Conservation (phyloP, 2,113 vertebrate species). For the Pseudopodoces humilis region DNA sequence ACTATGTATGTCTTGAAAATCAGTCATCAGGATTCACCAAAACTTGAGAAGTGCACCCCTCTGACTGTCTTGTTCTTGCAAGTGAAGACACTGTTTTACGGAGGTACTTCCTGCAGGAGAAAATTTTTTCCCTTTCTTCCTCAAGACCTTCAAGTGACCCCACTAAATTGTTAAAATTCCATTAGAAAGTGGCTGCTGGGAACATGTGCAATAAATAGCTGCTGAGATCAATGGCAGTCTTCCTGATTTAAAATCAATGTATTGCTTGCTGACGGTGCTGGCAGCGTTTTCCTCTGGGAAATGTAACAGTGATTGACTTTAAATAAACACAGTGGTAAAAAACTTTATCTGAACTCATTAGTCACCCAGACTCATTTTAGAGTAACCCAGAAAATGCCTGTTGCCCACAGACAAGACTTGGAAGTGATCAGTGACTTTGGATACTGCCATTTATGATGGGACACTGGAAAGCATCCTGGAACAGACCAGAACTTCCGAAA, state of each 20-base stretch:
- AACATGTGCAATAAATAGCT: slow-evolving; percentile 57
- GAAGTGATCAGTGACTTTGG: background rate
- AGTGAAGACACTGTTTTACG: background rate
- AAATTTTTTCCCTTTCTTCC: background rate
- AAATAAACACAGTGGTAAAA: slow-evolving; percentile 23
- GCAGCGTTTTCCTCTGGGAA: slow-evolving; percentile 13
- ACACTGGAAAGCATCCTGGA: background rate
- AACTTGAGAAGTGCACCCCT: background rate
- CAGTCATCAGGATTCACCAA: background rate
- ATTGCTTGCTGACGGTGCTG: background rate
- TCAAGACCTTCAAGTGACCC: background rate
- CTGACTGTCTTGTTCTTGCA: background rate
- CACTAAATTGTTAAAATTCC: slow-evolving; percentile 46
- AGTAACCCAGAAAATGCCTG: background rate
- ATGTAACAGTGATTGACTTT: background rate
- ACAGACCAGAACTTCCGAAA: background rate
- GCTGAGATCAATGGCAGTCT: slow-evolving; percentile 52
- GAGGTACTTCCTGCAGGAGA: background rate
- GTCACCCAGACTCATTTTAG: background rate
- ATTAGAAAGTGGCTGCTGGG: slow-evolving; percentile 39
- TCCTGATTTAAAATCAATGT: slow-evolving; percentile 44
- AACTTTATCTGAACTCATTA: slow-evolving; percentile 20
- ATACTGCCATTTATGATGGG: background rate
- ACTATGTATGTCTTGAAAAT: background rate
- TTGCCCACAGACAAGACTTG: background rate